phyloP scores from a whole-genome alignment of 2,113 vertebrate species.

The Cryptotis parvus region DNA sequence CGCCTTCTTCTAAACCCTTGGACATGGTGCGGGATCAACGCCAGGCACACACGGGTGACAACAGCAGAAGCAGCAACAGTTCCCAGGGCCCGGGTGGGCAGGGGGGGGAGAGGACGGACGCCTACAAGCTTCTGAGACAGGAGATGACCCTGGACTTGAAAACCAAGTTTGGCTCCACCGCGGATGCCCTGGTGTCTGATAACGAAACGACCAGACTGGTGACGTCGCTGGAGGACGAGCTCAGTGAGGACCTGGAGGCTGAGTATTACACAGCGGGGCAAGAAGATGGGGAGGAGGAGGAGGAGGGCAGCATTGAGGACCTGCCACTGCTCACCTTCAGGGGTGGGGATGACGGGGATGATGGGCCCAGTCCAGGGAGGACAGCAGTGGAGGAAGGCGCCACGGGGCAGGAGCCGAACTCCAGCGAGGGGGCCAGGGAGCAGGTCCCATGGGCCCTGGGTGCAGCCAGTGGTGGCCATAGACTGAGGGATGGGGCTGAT shows the following conservation, averaged over 20 bases:
- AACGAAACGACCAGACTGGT: conserved; percentile 91
- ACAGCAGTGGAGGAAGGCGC: conserved; percentile 40
- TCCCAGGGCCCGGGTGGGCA: conserved; percentile 78
- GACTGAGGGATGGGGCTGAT: too few species aligned
- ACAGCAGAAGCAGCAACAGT: conserved; percentile 86
- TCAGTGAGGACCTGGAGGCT: conserved; percentile 82
- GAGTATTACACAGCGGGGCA: conserved; percentile 67
- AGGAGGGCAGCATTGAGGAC: conserved; percentile 75
- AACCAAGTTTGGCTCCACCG: conserved; percentile 92
- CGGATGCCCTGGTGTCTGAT: conserved; percentile 91
- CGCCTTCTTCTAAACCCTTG: conserved; percentile 77
- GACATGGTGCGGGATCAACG: conserved; percentile 82
- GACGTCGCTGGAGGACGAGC: conserved; percentile 87
- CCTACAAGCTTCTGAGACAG: conserved; percentile 85
- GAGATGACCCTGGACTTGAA: conserved; percentile 88
- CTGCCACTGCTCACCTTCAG: conserved; percentile 86
- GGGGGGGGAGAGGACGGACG: conserved; percentile 75
- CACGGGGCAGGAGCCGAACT: conserved; percentile 51
- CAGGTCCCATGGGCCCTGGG: conserved; percentile 57
- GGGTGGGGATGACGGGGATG: conserved; percentile 47
- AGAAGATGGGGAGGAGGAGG: conserved; percentile 77
- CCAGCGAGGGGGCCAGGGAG: conserved; percentile 48
- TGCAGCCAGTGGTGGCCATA: background rate
- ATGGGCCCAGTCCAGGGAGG: background rate
- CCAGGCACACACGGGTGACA: conserved; percentile 85